phyloP scores from a whole-genome alignment of 2,888 invertebrate genomes.

The Polyommatus iphigenia region DNA sequence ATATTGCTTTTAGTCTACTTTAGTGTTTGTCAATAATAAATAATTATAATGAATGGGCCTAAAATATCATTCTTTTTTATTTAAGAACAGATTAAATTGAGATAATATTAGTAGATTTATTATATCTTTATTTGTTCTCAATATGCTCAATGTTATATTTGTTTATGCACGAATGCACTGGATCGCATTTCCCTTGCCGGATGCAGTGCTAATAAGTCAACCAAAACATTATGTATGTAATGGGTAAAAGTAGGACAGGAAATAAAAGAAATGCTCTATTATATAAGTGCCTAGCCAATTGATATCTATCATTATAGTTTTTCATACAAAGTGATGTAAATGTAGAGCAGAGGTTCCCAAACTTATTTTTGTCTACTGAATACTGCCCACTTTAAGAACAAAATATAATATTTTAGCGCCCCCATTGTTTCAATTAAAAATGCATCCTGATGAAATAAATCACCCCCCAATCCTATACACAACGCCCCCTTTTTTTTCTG shows the following conservation, averaged over 20 bases:
- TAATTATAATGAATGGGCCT: too few species aligned
- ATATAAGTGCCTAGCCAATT: constrained; percentile 2
- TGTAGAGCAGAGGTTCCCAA: too few species aligned
- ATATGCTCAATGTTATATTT: constrained; percentile 20
- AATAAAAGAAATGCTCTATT: constrained; percentile 26
- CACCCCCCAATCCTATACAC: too few species aligned
- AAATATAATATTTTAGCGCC: too few species aligned
- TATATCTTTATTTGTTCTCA: background rate
- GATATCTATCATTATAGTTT: constrained; percentile 13
- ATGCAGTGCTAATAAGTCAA: constrained; percentile 26
- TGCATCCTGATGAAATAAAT: too few species aligned
- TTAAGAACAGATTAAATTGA: too few species aligned
- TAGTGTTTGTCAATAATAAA: background rate
- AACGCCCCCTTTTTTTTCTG: too few species aligned
- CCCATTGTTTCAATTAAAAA: too few species aligned
- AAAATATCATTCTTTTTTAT: too few species aligned
- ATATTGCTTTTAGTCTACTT: background rate
- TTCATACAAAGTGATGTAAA: background rate
- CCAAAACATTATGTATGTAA: constrained; percentile 28
- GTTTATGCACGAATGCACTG: constrained; percentile 27
- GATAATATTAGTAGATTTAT: too few species aligned
- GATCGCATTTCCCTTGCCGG: constrained; percentile 21
- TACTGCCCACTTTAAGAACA: too few species aligned
- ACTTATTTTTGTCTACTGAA: too few species aligned
- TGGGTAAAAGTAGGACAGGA: constrained; percentile 29